These are phyloP conservation scores for Parapristionchus giblindavisi DNA, from an alignment of 2,888 invertebrate species.

Conservation along the genomic window DNA sequence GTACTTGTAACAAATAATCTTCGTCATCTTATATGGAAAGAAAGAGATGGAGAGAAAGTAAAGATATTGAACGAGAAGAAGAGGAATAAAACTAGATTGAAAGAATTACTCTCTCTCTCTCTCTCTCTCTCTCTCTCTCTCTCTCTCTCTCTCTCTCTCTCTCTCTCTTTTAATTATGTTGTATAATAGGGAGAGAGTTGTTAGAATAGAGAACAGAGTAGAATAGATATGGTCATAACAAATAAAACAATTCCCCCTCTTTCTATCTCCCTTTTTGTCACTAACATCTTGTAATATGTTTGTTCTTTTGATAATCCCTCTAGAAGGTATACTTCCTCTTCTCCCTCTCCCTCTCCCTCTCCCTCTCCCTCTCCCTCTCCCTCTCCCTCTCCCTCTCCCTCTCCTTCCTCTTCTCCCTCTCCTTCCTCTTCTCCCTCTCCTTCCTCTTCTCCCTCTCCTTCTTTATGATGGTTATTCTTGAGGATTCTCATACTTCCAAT, in stretches of 20 bases:
- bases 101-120: slow-evolving; percentile 4
- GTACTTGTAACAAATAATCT: too few species aligned
- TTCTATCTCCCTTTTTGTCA: neutral
- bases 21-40: slow-evolving; percentile 6
- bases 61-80: too few species aligned
- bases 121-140: slow-evolving; percentile 7
- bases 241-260: slow-evolving; percentile 9
- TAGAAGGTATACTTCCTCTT: slow-evolving; percentile 3
- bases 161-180: neutral
- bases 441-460: slow-evolving; percentile 13
- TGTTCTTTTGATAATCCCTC: slow-evolving; percentile 22
- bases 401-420: neutral
- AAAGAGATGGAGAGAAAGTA: neutral
- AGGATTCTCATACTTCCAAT: slow-evolving; percentile 77
- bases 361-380: slow-evolving; percentile 3
- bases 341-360: neutral
- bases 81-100: slow-evolving; percentile 19
- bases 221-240: neutral
- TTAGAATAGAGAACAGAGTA: slow-evolving; percentile 5
- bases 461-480: slow-evolving; percentile 28
- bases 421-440: slow-evolving; percentile 1
- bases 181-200: slow-evolving; percentile 1
- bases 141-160: slow-evolving; percentile 9
- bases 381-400: neutral
- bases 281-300: slow-evolving; percentile 13